Base-by-base conservation (phyloP, 2,888 invertebrate species). In the Chromoteleia sp. region DNA sequence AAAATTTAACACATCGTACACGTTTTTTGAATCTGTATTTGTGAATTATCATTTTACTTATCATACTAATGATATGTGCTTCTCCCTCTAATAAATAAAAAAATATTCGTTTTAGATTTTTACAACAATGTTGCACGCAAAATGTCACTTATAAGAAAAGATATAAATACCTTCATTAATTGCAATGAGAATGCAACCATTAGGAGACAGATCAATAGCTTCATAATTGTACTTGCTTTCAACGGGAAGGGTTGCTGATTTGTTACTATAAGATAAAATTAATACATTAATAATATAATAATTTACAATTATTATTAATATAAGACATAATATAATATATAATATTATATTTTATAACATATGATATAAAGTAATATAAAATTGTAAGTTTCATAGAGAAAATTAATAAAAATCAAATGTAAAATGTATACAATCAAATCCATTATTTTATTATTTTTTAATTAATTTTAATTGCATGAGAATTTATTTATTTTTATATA, bases 161-260 rank as follows among this genome's bases (percentile, higher is more conserved):
- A 17, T 33, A 1, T 33, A 45, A 15, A 21, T 93, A 95, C 96
- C 94, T 94, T 99, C 98, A 93, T 98, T 98, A 19, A 98, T 94
- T 25, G 98, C 97, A 83, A 99, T 93, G 61, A 99, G 91, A 33
- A 96, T 94, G 67, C 94, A 94, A 76, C 98, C 98, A 94, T 97
- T 96, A 0, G 98, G 98, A 0, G 98, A 97, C 5, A 99, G 91
- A 86, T 97, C 97, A 56, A 99, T 90, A 8, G 95, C 93, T 61
- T 95, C 96, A 88, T 98, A 98, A 92, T 98, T 98, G 87, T 94
- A 97, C 58, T 94, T 93, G 86, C 97, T 97, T 90, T 98, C 98
- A 52, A 98, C 92, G 0, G 97, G 95, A 50, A 99, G 91, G 0
- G 99, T 99, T 82, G 94, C 94, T 1, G 98, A 96, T 92, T 96